Evolutionary conservation across 2,888 invertebrate species (phyloP), one percentile per base, ranked within the genome.

Genomic region (Lepas anatifera): DNA sequence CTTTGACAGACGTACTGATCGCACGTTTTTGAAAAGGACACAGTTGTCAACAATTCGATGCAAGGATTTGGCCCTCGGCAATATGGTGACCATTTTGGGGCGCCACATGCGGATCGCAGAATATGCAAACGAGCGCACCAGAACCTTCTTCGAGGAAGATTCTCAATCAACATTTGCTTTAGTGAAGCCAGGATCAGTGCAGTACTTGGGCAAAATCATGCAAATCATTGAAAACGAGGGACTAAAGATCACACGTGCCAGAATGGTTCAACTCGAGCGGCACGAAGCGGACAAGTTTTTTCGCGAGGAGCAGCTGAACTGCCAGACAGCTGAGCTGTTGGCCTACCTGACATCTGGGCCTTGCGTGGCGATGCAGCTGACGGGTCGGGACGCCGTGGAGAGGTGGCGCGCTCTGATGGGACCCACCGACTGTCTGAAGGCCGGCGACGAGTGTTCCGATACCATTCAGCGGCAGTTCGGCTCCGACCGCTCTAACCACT

Each of bases 321-420:
- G 58, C 7, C 58, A 58, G 58, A 7, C 58, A 22, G 58, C 58
- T 8, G 58, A 58, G 35, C 3, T 32, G 58, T 76, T 89, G 68
- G 85, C 86, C 71, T 83, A 85, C 77, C 79, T 92, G 39, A 85
- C 85, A 37, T 87, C 87, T 64, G 88, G 88, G 29, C 84, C 87
- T n/a, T 83, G 89, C 1, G 81, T 89, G 76, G 89, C 87, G 0
- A 76, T 92, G 76, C 89, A 91, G 79, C 77, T 93, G 69, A 85
- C 91, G 67, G 89, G 89, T 0, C 86, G 86, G 75, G 83, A 89
- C 78, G 87, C 87, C 13, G 81, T 90, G 7, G 76, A 81, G 29
- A 80, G 80, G 68, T 87, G 87, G 83, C 76, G 81, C 25, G 82
- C 85, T 74, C 76, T 85, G 43, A 78, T 89, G 70, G 90, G 90